Evolutionary conservation across 92 coral and sea anemone genomes (phyloP), one percentile per base, ranked within the genome.

Genomic region (Parazoanthus swiftii): DNA sequence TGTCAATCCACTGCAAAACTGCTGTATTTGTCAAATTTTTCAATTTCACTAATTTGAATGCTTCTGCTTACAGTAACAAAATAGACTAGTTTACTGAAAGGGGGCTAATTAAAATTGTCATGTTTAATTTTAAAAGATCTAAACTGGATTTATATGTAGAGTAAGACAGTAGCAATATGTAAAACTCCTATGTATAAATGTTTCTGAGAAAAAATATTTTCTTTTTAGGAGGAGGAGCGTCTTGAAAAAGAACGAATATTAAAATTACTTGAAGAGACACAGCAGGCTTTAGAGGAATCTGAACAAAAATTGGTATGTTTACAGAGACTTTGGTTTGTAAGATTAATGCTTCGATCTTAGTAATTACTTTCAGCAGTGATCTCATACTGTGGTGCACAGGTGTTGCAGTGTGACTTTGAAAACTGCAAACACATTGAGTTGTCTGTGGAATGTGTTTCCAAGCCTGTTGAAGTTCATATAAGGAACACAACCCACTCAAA

Each of bases 281-380:
- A 97, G 82, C 92, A 89, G 79, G 95, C 91, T 85, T 74, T 97
- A 58, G 96, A 95, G n/a, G 99, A 94, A 76, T 95, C 95, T 77
- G 94, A 95, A 68, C 99, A 97, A 75, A 92, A 90, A 89, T 88
- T 97, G 99, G 99, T 97, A 94, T 77, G 99, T 91, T 13, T 46
- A 14, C 65, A 9, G 42, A 15, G 42, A 15, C 8, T 37, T 74
- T 35, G 10, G 9, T 74, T 74, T 44, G 7, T n/a, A 72, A 43
- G 36, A 26, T 26, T 25, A 44, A 5, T 3, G 3, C 59, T 68
- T 43, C n/a, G 16, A 42, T 26, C 3, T 37, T 67, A 29, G 18
- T 51, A 74, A 35, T 25, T 8, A 23, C 50, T n/a, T 56, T 38
- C 37, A 56, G 8, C 7, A 56, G 26, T 36, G 46, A 35, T 15